Conservation (phyloP, 2,888 invertebrate genomes). For the Corythucha ciliata region DNA sequence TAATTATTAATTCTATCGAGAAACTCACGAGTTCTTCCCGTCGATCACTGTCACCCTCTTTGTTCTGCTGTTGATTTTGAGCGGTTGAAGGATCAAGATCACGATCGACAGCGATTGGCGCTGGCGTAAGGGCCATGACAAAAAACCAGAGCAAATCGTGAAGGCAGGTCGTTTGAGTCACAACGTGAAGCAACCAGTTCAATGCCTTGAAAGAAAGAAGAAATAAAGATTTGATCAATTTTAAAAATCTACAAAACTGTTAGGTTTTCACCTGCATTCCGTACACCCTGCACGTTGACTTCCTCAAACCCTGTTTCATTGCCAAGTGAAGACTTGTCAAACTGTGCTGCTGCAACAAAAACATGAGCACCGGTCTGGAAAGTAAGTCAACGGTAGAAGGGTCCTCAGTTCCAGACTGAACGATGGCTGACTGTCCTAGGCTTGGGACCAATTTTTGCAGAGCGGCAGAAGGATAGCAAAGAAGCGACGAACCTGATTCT, state of each 20-base stretch:
- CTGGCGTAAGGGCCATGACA: constrained; percentile 67
- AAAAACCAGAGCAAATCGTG: constrained; percentile 98
- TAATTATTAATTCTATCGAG: too few species aligned
- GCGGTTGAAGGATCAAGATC: constrained; percentile 37
- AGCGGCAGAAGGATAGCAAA: constrained; percentile 83
- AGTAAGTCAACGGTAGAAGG: constrained; percentile 50
- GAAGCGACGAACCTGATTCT: constrained; percentile 68
- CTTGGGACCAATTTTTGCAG: constrained; percentile 68
- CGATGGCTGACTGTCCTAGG: constrained; percentile 46
- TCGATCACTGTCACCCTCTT: constrained; percentile 49
- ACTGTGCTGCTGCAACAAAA: constrained; percentile 77
- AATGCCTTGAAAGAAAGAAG: constrained; percentile 52
- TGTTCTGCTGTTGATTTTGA: constrained; percentile 36
- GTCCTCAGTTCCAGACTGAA: constrained; percentile 42
- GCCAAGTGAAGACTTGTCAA: constrained; percentile 71
- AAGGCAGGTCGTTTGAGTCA: constrained; percentile 81
- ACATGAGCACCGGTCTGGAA: constrained; percentile 74
- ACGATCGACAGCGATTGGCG: constrained; percentile 48
- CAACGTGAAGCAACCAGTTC: constrained; percentile 87
- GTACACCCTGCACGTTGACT: constrained; percentile 58
- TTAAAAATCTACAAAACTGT: too few species aligned
- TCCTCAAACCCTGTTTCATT: constrained; percentile 74
- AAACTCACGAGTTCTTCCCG: constrained; percentile 42
- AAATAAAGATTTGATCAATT: background rate
- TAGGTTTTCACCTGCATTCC: constrained; percentile 79